These are phyloP conservation scores for Trisateles emortualis DNA, from an alignment of 2,888 invertebrate genomes.

Conservation along the genomic window DNA sequence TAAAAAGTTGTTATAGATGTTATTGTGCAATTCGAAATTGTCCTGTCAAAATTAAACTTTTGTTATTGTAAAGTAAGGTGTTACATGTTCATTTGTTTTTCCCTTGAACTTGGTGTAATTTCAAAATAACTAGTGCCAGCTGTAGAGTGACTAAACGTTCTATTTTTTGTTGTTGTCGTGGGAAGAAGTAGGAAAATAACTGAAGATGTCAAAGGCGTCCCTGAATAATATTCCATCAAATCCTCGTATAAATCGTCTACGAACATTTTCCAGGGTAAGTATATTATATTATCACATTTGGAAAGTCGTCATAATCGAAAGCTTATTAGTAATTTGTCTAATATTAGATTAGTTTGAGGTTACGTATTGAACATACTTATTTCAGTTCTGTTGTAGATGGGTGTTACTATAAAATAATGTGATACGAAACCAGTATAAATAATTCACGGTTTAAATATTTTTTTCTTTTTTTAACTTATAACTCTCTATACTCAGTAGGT, in stretches of 20 bases:
- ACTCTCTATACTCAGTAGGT: too few relatives aligned
- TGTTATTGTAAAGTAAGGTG: conserved; percentile 60
- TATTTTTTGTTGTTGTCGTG: conserved; percentile 63
- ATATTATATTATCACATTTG: conserved; percentile 33
- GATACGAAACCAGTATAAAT: too few relatives aligned
- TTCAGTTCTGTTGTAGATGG: too few relatives aligned
- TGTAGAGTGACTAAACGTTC: conserved; percentile 62
- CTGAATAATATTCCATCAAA: conserved; percentile 82
- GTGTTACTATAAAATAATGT: too few relatives aligned
- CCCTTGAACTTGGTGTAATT: conserved; percentile 65
- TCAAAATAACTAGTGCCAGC: conserved; percentile 59
- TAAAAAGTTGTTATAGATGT: conserved; percentile 52
- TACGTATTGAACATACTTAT: conserved; percentile 36
- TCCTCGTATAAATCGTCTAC: conserved; percentile 78
- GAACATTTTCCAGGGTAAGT: conserved; percentile 83
- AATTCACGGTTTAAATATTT: too few relatives aligned
- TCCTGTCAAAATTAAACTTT: conserved; percentile 67
- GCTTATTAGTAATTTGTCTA: conserved; percentile 44
- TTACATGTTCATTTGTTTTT: conserved; percentile 63
- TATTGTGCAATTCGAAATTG: conserved; percentile 62
- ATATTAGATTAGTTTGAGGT: conserved; percentile 60
- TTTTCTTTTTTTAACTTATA: too few relatives aligned
- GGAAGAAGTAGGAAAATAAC: conserved; percentile 46
- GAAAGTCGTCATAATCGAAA: conserved; percentile 25
- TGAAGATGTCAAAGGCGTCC: conserved; percentile 81